phyloP scores from a whole-genome alignment of 2,888 invertebrate genomes.

The Thyatira batis region DNA sequence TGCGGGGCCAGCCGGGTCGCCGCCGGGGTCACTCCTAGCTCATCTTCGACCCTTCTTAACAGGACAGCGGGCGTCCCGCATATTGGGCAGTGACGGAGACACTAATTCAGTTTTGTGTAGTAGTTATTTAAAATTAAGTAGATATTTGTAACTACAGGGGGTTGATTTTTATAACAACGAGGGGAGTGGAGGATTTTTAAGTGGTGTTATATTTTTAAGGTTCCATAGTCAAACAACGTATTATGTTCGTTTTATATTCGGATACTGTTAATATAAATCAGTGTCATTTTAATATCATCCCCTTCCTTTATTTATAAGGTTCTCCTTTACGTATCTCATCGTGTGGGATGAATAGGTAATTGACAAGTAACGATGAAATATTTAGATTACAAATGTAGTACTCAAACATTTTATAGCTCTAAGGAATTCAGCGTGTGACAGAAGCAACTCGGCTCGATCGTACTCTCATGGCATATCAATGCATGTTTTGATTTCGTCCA shows the following conservation, averaged over 20 bases:
- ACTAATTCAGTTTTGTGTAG: slow-evolving; percentile 58
- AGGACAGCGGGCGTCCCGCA: slow-evolving; percentile 73
- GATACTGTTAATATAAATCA: no score
- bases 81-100: slow-evolving; percentile 38
- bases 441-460: slow-evolving; percentile 22
- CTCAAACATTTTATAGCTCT: slow-evolving; percentile 2
- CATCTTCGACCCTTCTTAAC: slow-evolving; percentile 59
- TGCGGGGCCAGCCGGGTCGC: slow-evolving; percentile 38
- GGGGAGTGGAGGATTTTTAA: not conserved
- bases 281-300: no score
- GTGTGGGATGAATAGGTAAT: not conserved
- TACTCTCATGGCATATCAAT: slow-evolving; percentile 48
- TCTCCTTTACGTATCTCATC: no score
- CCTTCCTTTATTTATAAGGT: no score
- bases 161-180: slow-evolving; percentile 20
- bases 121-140: slow-evolving; percentile 57
- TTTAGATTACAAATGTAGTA: not conserved
- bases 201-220: not conserved
- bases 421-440: slow-evolving; percentile 7
- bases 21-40: slow-evolving; percentile 47
- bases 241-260: no score
- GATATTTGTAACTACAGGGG: slow-evolving; percentile 47
- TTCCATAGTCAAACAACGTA: no score
- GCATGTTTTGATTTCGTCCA: slow-evolving; percentile 65
- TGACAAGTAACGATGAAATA: not conserved